Evolutionary conservation across 2,113 vertebrate genomes (phyloP).

Genomic region (Prietella phreatophila): DNA sequence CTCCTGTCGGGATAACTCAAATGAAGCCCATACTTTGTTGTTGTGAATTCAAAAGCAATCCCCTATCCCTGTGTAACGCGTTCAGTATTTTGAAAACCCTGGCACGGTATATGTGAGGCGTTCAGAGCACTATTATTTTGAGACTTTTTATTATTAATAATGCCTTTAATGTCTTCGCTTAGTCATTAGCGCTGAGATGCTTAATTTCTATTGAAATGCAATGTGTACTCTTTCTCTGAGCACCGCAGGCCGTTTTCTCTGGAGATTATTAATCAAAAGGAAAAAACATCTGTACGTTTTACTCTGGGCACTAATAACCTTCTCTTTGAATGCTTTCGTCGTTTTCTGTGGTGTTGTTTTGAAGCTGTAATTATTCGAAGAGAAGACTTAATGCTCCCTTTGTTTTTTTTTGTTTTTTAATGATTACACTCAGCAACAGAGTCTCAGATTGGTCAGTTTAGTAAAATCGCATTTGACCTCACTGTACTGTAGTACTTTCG

Average conservation of each 20-base stretch:
- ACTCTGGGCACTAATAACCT: not conserved
- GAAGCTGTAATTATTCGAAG: not conserved
- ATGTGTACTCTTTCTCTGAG: not conserved
- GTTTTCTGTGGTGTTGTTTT: conserved; percentile 1
- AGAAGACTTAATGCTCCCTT: not conserved
- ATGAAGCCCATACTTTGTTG: conserved; percentile 48
- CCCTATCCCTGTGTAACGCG: conserved; percentile 26
- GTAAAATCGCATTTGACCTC: not conserved
- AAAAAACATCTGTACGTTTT: conserved; percentile 15
- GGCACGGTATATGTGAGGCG: not conserved
- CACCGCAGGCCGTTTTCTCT: not conserved
- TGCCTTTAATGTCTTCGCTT: conserved; percentile 30
- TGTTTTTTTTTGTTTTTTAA: not conserved
- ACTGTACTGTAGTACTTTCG: not conserved
- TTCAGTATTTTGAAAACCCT: conserved; percentile 5
- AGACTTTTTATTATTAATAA: conserved; percentile 8
- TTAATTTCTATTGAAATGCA: not conserved
- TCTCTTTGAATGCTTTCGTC: not conserved
- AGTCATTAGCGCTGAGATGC: conserved; percentile 17
- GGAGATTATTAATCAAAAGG: conserved; percentile 12
- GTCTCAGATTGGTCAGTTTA: not conserved
- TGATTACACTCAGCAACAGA: not conserved
- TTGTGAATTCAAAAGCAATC: conserved; percentile 47
- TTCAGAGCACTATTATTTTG: conserved; percentile 35
- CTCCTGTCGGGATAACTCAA: conserved; percentile 16